Conservation (phyloP, 2,888 invertebrate species). For the Cryptocheilus praepositus region DNA sequence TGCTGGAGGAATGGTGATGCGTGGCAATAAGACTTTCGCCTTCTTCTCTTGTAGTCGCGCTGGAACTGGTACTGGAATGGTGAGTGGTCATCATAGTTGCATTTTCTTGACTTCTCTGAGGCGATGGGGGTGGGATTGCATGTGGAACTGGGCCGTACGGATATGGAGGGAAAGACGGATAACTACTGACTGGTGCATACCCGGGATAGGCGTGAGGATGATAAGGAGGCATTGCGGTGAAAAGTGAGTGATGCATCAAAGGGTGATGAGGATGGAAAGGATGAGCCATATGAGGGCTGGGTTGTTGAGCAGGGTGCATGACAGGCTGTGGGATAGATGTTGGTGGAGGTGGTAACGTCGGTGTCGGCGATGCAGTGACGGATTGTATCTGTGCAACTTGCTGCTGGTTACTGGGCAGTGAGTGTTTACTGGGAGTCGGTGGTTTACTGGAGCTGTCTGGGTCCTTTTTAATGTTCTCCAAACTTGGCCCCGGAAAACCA, state of each 20-base stretch:
- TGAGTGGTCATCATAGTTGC: constrained; percentile 83
- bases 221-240: constrained; percentile 84
- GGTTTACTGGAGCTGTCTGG: constrained; percentile 77
- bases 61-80: constrained; percentile 80
- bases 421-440: constrained; percentile 70
- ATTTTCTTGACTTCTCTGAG: constrained; percentile 77
- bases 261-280: constrained; percentile 86
- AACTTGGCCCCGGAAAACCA: constrained; percentile 80
- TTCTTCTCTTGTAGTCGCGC: constrained; percentile 83
- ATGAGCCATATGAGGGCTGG: constrained; percentile 81
- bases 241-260: constrained; percentile 81
- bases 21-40: constrained; percentile 75
- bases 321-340: constrained; percentile 82
- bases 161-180: constrained; percentile 78
- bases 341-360: constrained; percentile 78
- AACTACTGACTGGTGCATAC: constrained; percentile 71
- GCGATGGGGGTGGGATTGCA: constrained; percentile 82
- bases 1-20: constrained; percentile 82
- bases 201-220: constrained; percentile 77
- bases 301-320: constrained; percentile 86
- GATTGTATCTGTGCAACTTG: constrained; percentile 66
- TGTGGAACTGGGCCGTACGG: constrained; percentile 85
- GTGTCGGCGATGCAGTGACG: constrained; percentile 69
- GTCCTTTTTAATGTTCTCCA: constrained; percentile 86
- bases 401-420: constrained; percentile 53